phyloP scores from a whole-genome alignment of 2,113 vertebrate species.

The Aphyosemion australe region DNA sequence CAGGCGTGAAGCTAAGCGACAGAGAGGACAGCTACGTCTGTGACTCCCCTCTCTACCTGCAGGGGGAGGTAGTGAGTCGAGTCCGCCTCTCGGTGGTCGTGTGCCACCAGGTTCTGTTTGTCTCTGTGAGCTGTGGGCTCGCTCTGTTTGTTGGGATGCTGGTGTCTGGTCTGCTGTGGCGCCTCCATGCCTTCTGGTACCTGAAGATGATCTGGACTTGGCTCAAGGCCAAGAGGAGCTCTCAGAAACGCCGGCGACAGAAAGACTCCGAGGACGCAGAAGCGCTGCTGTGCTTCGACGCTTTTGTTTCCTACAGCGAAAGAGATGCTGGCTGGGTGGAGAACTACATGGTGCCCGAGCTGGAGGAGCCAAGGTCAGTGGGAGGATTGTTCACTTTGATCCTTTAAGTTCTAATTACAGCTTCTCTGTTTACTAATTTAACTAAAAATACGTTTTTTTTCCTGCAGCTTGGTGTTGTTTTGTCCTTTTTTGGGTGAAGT shows the following conservation, averaged over 20 bases:
- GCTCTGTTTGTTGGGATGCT: conserved; percentile 62
- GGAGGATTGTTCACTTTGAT: conserved; percentile 1
- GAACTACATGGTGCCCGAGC: conserved; percentile 82
- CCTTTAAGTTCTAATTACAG: neutral
- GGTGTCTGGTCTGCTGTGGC: conserved; percentile 42
- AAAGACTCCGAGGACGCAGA: fast-evolving
- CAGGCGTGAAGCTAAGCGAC: conserved; percentile 58
- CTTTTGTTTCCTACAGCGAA: conserved; percentile 93
- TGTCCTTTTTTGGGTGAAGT: too few relatives aligned
- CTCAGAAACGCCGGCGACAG: conserved; percentile 53
- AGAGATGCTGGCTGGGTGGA: conserved; percentile 89
- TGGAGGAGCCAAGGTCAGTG: conserved; percentile 72
- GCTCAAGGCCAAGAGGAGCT: conserved; percentile 87
- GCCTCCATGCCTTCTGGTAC: conserved; percentile 87
- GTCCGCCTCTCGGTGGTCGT: conserved; percentile 70
- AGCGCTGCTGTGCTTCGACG: conserved; percentile 77
- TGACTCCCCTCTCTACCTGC: conserved; percentile 81
- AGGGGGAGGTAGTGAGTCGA: conserved; percentile 58
- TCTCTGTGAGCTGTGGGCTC: conserved; percentile 70
- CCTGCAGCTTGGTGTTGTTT: too few relatives aligned
- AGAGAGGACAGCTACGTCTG: conserved; percentile 81
- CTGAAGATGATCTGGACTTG: conserved; percentile 89
- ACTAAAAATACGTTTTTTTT: too few relatives aligned
- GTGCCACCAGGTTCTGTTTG: conserved; percentile 79
- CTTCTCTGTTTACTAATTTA: too few relatives aligned